These are phyloP conservation scores for Leucoraja ocellata DNA, from an alignment of 2,797 vertebrate species.

Conservation along the genomic window DNA sequence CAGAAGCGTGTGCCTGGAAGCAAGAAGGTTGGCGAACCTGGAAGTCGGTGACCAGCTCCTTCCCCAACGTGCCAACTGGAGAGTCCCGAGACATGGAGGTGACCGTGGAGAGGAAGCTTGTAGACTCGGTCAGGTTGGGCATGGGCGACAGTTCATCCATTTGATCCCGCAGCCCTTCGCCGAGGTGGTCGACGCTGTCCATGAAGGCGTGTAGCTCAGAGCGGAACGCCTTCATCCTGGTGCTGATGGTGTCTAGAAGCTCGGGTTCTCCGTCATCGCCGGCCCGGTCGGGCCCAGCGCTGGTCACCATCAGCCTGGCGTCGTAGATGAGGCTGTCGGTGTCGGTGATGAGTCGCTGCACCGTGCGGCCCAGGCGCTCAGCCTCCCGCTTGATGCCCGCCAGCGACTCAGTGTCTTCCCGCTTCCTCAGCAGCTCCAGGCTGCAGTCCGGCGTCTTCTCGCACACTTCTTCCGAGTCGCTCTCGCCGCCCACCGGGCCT, in stretches of 20 bases:
- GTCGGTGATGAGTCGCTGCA: conserved; percentile 81
- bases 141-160: conserved; percentile 82
- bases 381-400: conserved; percentile 74
- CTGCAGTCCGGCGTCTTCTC: conserved; percentile 82
- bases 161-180: conserved; percentile 73
- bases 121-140: conserved; percentile 90
- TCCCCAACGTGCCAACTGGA: conserved; percentile 83
- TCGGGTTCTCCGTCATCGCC: conserved; percentile 57
- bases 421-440: conserved; percentile 57
- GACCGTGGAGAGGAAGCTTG: conserved; percentile 89
- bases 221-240: conserved; percentile 82
- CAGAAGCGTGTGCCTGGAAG: background rate
- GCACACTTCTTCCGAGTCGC: conserved; percentile 85
- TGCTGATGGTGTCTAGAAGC: conserved; percentile 76
- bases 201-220: conserved; percentile 84
- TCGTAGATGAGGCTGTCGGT: conserved; percentile 78
- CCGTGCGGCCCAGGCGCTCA: conserved; percentile 72
- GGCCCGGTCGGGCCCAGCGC: conserved; percentile 52
- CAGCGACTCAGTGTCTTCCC: conserved; percentile 73
- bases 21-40: conserved; percentile 68
- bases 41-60: conserved; percentile 82
- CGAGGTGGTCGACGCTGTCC: conserved; percentile 78
- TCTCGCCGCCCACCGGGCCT: conserved; percentile 88
- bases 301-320: conserved; percentile 60
- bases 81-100: conserved; percentile 94